phyloP scores from a whole-genome alignment of 2,113 vertebrate species.

The Psilopsiagon aurifrons region DNA sequence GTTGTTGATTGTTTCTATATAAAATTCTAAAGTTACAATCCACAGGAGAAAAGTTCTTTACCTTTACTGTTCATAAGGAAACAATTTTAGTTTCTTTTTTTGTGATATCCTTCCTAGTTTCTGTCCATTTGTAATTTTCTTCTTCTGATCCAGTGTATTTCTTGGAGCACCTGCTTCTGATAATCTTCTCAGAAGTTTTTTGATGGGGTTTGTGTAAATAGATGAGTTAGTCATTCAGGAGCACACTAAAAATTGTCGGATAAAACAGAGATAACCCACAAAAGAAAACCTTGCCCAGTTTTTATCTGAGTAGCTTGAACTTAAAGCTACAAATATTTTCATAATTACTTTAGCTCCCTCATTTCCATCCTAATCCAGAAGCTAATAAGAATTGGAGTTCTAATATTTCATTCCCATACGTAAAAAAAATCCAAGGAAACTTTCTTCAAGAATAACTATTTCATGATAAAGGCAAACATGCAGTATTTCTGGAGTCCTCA shows the following conservation, averaged over 20 bases:
- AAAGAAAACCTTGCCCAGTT: not conserved
- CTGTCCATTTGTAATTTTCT: not conserved
- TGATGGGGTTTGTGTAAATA: not conserved
- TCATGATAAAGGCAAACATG: not conserved
- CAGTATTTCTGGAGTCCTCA: not conserved
- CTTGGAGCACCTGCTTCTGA: not conserved
- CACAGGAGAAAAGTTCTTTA: conserved; percentile 25
- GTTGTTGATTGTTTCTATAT: conserved; percentile 39
- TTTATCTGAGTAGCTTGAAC: not conserved
- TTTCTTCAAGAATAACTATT: not conserved
- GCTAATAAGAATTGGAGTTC: not conserved
- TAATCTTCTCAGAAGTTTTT: conserved; percentile 9
- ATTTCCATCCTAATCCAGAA: not conserved
- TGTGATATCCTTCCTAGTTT: not conserved
- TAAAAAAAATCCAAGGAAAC: not conserved
- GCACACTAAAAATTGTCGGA: not conserved
- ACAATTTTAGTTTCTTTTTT: not conserved
- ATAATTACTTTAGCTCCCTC: not conserved
- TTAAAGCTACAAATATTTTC: not conserved
- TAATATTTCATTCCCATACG: not conserved
- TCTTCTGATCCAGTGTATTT: not conserved
- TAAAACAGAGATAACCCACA: not conserved
- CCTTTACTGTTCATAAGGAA: not conserved
- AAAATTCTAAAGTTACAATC: conserved; percentile 46
- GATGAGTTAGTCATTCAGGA: not conserved